phyloP scores from a whole-genome alignment of 2,113 vertebrate genomes.

The Vicugna pacos region DNA sequence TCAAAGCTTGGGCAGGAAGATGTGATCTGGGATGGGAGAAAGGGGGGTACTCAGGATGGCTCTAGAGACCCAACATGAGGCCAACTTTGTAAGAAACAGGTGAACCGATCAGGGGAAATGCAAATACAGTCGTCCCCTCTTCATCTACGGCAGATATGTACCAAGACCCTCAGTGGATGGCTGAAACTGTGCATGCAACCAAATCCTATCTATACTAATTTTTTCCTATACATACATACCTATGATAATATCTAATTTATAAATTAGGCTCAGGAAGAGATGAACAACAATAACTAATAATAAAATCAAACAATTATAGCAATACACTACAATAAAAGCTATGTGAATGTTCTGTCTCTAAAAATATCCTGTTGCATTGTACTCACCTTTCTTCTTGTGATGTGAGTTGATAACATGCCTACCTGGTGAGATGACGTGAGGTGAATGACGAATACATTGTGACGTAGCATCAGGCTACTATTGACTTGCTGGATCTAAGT shows the following conservation, averaged over 20 bases:
- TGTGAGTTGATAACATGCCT: too few relatives aligned
- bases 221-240: too few relatives aligned
- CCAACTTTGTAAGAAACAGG: background rate
- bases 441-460: accelerated
- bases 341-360: background rate
- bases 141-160: too few relatives aligned
- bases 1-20: background rate
- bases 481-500: background rate
- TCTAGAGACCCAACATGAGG: background rate
- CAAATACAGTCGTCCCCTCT: background rate
- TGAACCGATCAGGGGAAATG: background rate
- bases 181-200: too few relatives aligned
- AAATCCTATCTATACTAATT: too few relatives aligned
- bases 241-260: too few relatives aligned
- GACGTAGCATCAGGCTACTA: background rate
- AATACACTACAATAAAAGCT: too few relatives aligned
- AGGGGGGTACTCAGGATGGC: background rate
- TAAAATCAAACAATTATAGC: background rate
- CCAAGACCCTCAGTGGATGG: too few relatives aligned
- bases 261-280: background rate
- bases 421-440: background rate
- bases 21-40: background rate
- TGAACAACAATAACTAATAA: background rate
- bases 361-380: accelerated
- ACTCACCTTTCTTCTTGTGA: too few relatives aligned